Conservation (phyloP, 2,113 vertebrate species). For the Thermophis baileyi region DNA sequence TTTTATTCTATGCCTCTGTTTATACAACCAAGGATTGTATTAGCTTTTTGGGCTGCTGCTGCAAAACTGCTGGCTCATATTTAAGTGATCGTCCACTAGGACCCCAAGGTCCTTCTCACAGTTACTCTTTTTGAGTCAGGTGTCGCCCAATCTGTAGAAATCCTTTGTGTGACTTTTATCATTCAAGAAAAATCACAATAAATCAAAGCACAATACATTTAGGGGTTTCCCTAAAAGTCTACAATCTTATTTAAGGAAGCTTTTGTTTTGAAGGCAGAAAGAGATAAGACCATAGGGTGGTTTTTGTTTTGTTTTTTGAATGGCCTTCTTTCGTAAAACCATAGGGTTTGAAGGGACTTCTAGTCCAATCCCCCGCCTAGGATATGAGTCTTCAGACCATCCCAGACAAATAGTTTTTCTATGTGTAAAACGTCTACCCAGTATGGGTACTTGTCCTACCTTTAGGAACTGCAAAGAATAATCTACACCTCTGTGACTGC, state of each 20-base stretch:
- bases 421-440: not conserved
- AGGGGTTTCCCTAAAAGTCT: not conserved
- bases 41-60: too few species aligned
- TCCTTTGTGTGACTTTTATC: not conserved
- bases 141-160: too few species aligned
- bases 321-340: not conserved
- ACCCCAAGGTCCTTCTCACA: too few species aligned
- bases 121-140: too few species aligned
- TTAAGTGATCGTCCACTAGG: too few species aligned
- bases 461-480: not conserved
- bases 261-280: not conserved
- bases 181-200: not conserved
- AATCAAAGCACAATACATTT: not conserved
- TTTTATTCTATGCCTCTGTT: too few species aligned
- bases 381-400: not conserved
- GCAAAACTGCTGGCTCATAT: too few species aligned
- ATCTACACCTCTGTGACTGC: not conserved
- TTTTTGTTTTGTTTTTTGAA: not conserved
- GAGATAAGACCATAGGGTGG: not conserved
- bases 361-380: not conserved
- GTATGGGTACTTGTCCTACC: not conserved
- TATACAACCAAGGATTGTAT: too few species aligned
- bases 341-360: not conserved
- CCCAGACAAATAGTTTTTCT: not conserved
- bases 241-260: not conserved